A percentile compares a stretch with the other conserved stretches of the same genome.
Conservation (phyloP, 2,113 vertebrate species). For the Saimiri boliviensis region DNA sequence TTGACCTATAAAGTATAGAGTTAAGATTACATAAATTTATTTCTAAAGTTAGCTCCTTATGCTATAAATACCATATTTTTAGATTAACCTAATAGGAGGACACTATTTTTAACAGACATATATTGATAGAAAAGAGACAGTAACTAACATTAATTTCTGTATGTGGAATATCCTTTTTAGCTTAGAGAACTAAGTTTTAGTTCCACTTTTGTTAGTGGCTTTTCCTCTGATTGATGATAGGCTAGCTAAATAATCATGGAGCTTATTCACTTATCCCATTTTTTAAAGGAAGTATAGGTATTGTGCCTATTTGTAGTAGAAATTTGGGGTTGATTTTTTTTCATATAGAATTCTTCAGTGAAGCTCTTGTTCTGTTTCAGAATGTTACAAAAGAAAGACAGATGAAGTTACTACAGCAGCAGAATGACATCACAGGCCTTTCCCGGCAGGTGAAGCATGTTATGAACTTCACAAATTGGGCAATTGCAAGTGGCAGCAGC, state of each 20-base stretch:
- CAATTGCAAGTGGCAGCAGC: constrained; percentile 96
- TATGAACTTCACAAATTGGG: constrained; percentile 98
- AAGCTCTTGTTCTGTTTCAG: constrained; percentile 82
- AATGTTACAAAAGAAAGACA: constrained; percentile 97
- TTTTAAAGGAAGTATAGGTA: neutral
- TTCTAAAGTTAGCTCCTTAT: constrained; percentile 21
- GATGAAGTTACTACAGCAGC: constrained; percentile 93
- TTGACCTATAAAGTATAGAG: neutral
- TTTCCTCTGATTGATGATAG: constrained; percentile 14
- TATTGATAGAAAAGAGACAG: neutral
- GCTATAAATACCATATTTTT: neutral
- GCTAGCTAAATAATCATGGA: constrained; percentile 17
- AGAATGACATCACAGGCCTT: constrained; percentile 94
- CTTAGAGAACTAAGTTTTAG: neutral
- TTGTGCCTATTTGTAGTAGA: neutral
- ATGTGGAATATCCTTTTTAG: constrained; percentile 8
- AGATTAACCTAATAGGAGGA: neutral
- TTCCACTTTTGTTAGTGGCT: neutral
- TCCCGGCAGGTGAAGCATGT: constrained; percentile 97
- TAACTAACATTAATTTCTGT: neutral
- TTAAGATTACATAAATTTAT: constrained; percentile 4
- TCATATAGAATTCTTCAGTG: neutral
- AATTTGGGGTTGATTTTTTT: neutral
- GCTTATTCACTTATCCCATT: neutral
- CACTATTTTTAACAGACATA: constrained; percentile 11